Conservation (phyloP, 2,888 invertebrate species). For the Drosophila multiciliata region DNA sequence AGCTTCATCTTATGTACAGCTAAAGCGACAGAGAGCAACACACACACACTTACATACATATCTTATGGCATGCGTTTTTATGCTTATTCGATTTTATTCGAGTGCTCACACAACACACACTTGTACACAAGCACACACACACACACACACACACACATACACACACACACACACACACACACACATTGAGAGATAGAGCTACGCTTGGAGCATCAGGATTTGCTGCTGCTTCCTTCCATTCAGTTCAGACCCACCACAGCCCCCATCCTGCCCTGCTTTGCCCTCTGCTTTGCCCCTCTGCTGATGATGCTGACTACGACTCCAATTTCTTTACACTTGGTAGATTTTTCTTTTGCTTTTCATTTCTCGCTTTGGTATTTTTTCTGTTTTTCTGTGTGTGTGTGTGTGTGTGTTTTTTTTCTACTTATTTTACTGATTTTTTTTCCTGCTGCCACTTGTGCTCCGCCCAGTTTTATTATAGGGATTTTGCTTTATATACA, state of each 20-base stretch:
- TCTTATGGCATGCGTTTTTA: conserved; percentile 73
- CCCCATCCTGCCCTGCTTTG: neutral
- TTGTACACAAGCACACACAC: conserved; percentile 29
- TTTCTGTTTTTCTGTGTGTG: conserved; percentile 23
- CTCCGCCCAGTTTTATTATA: conserved; percentile 82
- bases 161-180: conserved; percentile 40
- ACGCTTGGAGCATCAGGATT: conserved; percentile 75
- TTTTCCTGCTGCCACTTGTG: conserved; percentile 69
- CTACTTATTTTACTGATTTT: conserved; percentile 56
- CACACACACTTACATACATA: conserved; percentile 43
- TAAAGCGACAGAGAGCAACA: conserved; percentile 39
- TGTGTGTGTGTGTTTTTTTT: conserved; percentile 31
- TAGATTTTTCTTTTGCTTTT: conserved; percentile 77
- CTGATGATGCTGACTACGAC: conserved; percentile 55
- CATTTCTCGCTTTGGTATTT: conserved; percentile 62
- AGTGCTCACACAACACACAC: conserved; percentile 64
- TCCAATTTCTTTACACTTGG: conserved; percentile 81
- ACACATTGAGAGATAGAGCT: conserved; percentile 52
- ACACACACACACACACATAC: conserved; percentile 41
- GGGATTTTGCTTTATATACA: conserved; percentile 72
- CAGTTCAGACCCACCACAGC: conserved; percentile 26
- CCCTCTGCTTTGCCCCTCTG: neutral
- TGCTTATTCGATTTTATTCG: conserved; percentile 80
- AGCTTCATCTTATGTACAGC: conserved; percentile 64
- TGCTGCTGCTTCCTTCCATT: conserved; percentile 58